These are phyloP conservation scores for Ladona fulva DNA, from an alignment of 1,140 invertebrate genomes.

Conservation along the genomic window DNA sequence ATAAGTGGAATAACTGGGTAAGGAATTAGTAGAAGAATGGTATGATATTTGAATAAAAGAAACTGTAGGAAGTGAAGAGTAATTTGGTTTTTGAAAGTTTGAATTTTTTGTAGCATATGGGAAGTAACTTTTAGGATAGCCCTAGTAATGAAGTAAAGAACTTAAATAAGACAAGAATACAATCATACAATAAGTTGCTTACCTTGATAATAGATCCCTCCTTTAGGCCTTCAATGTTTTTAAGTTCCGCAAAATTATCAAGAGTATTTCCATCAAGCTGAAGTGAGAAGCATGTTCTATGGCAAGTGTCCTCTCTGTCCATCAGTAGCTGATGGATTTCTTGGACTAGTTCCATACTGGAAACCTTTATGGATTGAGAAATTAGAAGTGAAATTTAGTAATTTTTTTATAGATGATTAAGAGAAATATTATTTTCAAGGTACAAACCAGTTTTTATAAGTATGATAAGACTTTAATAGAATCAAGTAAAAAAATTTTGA, in stretches of 20 bases:
- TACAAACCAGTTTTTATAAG: no score
- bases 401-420: neutral
- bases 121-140: neutral
- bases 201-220: conserved; percentile 91
- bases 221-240: conserved; percentile 90
- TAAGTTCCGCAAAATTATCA: conserved; percentile 96
- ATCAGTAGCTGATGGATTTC: conserved; percentile 97
- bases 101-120: no score
- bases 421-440: no score
- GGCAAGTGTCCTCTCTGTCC: conserved; percentile 96
- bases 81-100: no score
- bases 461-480: neutral
- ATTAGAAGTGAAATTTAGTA: conserved; percentile 14
- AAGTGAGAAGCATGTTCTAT: conserved; percentile 93
- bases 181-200: conserved; percentile 32
- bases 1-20: no score
- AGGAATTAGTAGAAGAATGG: no score
- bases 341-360: conserved; percentile 95
- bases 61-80: no score
- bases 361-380: conserved; percentile 52
- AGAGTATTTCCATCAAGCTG: conserved; percentile 88
- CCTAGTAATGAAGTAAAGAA: neutral
- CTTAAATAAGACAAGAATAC: no score
- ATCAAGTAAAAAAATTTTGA: no score
- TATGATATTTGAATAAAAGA: no score